A percentile compares a stretch with the other conserved stretches of the same genome.
phyloP scores from a whole-genome alignment of 1,140 invertebrate genomes.

The Orchesella cincta region DNA sequence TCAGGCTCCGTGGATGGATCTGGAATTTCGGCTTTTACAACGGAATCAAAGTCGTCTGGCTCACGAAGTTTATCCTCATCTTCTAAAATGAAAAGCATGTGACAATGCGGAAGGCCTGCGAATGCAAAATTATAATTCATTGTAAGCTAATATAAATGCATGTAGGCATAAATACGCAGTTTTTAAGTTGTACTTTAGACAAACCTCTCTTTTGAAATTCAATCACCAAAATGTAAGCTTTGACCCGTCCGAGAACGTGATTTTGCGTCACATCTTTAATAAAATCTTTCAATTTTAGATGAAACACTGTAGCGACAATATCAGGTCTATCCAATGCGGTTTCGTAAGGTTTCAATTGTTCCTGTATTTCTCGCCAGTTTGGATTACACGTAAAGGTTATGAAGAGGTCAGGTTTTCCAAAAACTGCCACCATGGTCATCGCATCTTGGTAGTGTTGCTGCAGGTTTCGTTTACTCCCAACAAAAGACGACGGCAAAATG shows the following conservation, averaged over 20 bases:
- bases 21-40: conserved; percentile 58
- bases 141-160: not conserved
- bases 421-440: conserved; percentile 59
- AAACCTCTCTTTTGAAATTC: conserved; percentile 60
- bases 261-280: conserved; percentile 56
- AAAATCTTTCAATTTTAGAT: conserved; percentile 58
- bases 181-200: not conserved
- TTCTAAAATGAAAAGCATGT: conserved; percentile 56
- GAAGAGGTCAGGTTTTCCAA: conserved; percentile 58
- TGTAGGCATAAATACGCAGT: too few species aligned
- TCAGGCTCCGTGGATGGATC: conserved; percentile 52
- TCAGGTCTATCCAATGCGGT: conserved; percentile 54
- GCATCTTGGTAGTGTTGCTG: conserved; percentile 57
- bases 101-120: conserved; percentile 56
- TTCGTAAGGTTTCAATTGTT: conserved; percentile 51
- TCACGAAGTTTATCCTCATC: conserved; percentile 27
- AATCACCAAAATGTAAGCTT: conserved; percentile 55
- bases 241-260: conserved; percentile 53
- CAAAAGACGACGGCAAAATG: conserved; percentile 48
- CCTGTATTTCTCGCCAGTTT: conserved; percentile 56
- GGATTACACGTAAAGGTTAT: conserved; percentile 59
- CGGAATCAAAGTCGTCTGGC: conserved; percentile 52
- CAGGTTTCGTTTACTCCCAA: conserved; percentile 52
- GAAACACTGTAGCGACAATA: conserved; percentile 59
- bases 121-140: not conserved